Evolutionary conservation across 2,113 vertebrate genomes (phyloP), one percentile per base, ranked within the genome.

Genomic region (Gopherus flavomarginatus): DNA sequence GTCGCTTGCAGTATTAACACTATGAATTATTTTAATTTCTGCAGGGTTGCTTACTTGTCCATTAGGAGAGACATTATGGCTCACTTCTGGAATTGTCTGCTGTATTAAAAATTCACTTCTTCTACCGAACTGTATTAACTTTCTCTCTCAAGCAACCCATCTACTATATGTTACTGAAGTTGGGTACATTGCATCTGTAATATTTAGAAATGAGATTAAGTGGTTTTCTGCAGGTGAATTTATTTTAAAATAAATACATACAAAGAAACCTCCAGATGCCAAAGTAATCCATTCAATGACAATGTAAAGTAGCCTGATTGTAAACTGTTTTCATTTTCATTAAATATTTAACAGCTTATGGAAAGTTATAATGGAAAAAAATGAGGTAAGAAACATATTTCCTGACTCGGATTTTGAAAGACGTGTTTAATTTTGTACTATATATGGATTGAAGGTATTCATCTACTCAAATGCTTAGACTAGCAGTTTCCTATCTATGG

Each of bases 381-480:
- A 85, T 26, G 22, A 65, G 1, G 1, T 38, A 82, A 56, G n/a
- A 62, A 50, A 72, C 4, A 2, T 2, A 72, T 59, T 38, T n/a
- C 35, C 29, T 31, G 53, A 31, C 16, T 2, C 21, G 38, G 47
- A 4, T 0, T 9, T 12, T 3, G 9, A 65, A 38, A 24, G 11
- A 14, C 12, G 35, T 27, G 29, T 16, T 27, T 88, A 31, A 3
- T 1, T 2, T 35, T 5, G 8, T n/a, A 0, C 5, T 1, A 79
- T 3, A 62, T 44, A 1, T 1, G 1, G 49, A 56, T 19, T 5
- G 47, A 1, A 0, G 0, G 31, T 1, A 3, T 54, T n/a, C 29
- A 38, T 54, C 75, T 9, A 10, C 31, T 0, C 0, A 13, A 1
- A 19, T 1, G 38, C 59, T 0, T 1, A 85, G 69, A 27, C 0